Conservation (phyloP, 2,888 invertebrate species). For the Drosophila merina region DNA sequence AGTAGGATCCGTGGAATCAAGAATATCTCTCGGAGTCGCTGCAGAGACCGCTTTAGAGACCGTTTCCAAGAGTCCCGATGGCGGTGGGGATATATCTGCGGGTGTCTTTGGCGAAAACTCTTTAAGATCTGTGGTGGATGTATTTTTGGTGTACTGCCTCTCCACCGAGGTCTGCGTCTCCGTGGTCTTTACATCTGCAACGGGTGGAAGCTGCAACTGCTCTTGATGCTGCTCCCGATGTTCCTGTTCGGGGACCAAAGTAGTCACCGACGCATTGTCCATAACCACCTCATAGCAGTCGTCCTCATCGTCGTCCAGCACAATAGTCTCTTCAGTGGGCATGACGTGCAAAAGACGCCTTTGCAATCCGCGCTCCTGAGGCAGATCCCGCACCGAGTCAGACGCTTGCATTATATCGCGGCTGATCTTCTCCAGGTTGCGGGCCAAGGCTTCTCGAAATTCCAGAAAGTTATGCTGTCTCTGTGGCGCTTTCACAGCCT, state of each 20-base stretch:
- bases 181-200: constrained; percentile 13
- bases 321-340: constrained; percentile 57
- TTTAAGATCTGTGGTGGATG: constrained; percentile 60
- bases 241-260: constrained; percentile 48
- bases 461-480: constrained; percentile 51
- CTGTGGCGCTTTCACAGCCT: constrained; percentile 42
- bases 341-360: constrained; percentile 50
- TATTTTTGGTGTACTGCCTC: constrained; percentile 43
- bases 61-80: background rate
- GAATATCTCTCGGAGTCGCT: background rate
- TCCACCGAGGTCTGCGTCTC: constrained; percentile 44
- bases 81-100: background rate
- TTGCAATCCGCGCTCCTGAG: constrained; percentile 36
- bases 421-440: constrained; percentile 21
- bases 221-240: background rate
- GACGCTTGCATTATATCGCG: constrained; percentile 4
- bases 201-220: background rate
- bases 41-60: background rate
- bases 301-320: constrained; percentile 60
- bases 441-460: constrained; percentile 47
- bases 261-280: constrained; percentile 48
- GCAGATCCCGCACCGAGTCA: background rate
- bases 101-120: background rate
- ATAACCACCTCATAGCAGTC: constrained; percentile 59
- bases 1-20: background rate